Conservation (phyloP, 2,797 vertebrate species). For the Tenualosa ilisha region DNA sequence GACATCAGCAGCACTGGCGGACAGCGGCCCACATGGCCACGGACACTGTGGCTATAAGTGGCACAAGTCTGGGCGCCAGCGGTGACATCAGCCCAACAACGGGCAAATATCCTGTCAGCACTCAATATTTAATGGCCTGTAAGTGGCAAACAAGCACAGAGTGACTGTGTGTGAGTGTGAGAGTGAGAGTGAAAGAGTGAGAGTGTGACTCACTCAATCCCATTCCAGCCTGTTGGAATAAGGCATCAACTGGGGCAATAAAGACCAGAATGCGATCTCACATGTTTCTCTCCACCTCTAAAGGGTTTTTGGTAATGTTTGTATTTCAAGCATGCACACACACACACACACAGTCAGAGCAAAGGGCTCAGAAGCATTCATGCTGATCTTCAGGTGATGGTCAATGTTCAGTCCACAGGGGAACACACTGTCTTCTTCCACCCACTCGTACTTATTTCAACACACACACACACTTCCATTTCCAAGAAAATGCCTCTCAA, state of each 20-base stretch:
- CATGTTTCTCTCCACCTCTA: too few relatives aligned
- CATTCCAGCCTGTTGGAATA: background rate
- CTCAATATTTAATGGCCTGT: conserved; percentile 43
- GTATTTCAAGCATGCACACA: too few relatives aligned
- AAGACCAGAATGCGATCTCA: background rate
- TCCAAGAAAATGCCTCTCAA: conserved; percentile 4
- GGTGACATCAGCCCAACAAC: conserved; percentile 42
- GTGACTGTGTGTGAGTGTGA: background rate
- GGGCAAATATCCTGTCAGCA: conserved; percentile 36
- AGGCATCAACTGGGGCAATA: background rate
- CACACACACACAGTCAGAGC: background rate
- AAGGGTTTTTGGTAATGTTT: too few relatives aligned
- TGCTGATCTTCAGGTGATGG: background rate
- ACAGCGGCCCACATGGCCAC: background rate
- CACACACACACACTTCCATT: background rate
- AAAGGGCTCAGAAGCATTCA: background rate
- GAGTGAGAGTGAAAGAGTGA: background rate
- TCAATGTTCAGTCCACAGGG: conserved; percentile 1
- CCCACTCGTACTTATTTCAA: too few relatives aligned
- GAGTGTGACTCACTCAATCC: background rate
- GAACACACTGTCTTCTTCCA: background rate
- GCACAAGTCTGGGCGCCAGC: conserved; percentile 11
- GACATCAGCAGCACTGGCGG: conserved; percentile 36
- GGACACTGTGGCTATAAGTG: conserved; percentile 26
- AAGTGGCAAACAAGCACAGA: background rate